Conservation (phyloP, 2,797 vertebrate genomes). For the Lutjanus argentimaculatus region DNA sequence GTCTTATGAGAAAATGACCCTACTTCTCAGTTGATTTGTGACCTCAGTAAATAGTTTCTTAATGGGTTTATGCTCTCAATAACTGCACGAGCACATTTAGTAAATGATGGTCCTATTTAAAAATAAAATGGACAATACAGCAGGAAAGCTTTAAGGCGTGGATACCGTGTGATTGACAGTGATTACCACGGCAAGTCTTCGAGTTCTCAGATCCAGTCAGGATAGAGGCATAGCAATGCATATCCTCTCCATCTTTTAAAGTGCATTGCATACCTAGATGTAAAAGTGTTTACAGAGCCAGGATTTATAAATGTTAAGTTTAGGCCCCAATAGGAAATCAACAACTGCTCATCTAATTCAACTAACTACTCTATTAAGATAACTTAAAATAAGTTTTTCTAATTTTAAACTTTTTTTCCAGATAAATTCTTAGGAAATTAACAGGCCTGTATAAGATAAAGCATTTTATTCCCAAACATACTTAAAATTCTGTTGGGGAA, state of each 20-base stretch:
- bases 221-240: no score
- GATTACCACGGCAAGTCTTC: no score
- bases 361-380: not conserved
- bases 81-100: no score
- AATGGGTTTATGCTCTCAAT: no score
- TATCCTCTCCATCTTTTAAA: not conserved
- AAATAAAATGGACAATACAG: no score
- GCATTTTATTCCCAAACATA: not conserved
- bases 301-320: not conserved
- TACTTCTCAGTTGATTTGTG: no score
- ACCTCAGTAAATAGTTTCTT: no score
- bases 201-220: no score
- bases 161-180: no score
- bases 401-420: not conserved
- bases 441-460: not conserved
- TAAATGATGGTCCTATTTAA: no score
- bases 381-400: not conserved
- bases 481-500: not conserved
- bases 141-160: no score
- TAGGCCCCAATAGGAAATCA: not conserved
- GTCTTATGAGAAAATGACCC: no score
- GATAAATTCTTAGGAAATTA: not conserved
- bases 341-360: not conserved
- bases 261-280: not conserved
- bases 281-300: not conserved